Evolutionary conservation across 2,797 vertebrate genomes (phyloP), one percentile per base, ranked within the genome.

Genomic region (Pangasius sanitwongsei): DNA sequence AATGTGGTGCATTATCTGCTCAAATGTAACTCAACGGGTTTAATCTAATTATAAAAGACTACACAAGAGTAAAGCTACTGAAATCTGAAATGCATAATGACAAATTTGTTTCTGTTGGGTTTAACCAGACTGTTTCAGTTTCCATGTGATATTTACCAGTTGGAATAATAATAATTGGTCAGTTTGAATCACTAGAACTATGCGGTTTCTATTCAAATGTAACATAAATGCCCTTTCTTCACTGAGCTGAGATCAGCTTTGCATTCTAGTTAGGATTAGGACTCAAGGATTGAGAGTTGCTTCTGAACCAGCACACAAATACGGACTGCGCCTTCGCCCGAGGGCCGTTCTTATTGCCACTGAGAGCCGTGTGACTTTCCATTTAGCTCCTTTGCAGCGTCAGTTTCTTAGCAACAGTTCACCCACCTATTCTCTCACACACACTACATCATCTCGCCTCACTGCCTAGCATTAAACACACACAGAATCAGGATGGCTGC

Each of bases 321-420:
- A 53, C 31, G 7, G 77, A 67, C 65, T 82, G 59, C 44, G 34
- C 65, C 75, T 87, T 81, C 25, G 83, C 55, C 63, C 28, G 28
- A 85, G 67, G 67, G 61, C 37, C 20, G 25, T 25, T 72, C 86
- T 86, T 69, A 89, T 69, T 83, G 63, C 28, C 80, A 74, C 48
- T 87, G 74, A 87, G 85, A 81, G 81, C 86, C 90, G 31, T 87
- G 84, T 88, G 84, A 92, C 87, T 81, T 89, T 86, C 90, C 88
- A 89, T 87, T 89, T 88, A 86, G 83, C 89, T 89, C 63, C 87
- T 87, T 86, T 65, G 44, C 72, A 65, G 87, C 86, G n/a, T 89
- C 89, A 50, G 92, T 91, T 92, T 85, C 92, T 89, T 90, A 89
- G 91, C 89, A 90, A 89, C 92, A 75, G 48, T 65, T 12, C 34